Evolutionary conservation across 2,797 vertebrate genomes (phyloP).

Genomic region (Chrysocyon brachyurus): DNA sequence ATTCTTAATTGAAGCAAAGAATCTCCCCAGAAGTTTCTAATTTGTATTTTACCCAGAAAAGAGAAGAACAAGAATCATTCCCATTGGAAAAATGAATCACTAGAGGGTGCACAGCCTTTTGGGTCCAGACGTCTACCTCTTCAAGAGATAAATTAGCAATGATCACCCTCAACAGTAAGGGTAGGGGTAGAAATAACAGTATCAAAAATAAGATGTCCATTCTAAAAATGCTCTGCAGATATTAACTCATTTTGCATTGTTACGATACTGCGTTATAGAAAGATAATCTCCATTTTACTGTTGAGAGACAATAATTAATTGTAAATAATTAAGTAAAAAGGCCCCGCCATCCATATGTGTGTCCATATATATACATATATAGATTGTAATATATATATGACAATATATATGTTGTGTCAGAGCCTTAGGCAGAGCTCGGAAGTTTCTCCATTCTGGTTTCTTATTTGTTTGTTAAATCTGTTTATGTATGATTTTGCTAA

Average conservation of each 20-base stretch:
- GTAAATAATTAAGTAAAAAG: too few relatives aligned
- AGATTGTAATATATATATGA: background rate
- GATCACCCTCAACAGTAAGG: background rate
- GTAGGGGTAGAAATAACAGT: background rate
- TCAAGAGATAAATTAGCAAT: background rate
- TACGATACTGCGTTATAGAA: background rate
- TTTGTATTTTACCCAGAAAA: background rate
- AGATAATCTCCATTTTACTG: background rate
- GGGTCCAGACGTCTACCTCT: background rate
- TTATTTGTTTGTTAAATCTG: background rate
- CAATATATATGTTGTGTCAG: background rate
- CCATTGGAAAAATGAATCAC: background rate
- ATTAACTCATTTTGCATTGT: background rate
- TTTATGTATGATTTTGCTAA: background rate
- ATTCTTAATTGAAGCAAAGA: background rate
- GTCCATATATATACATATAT: background rate
- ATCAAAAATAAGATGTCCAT: background rate
- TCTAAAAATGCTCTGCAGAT: constrained; percentile 21
- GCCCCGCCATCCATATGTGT: background rate
- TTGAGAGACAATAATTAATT: background rate
- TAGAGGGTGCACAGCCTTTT: background rate
- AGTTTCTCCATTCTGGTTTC: constrained; percentile 1
- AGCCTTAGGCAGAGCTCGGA: background rate
- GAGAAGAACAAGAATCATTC: background rate
- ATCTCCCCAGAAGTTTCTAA: background rate